Evolutionary conservation across 2,888 invertebrate genomes (phyloP).

Genomic region (Chrysolina americana): DNA sequence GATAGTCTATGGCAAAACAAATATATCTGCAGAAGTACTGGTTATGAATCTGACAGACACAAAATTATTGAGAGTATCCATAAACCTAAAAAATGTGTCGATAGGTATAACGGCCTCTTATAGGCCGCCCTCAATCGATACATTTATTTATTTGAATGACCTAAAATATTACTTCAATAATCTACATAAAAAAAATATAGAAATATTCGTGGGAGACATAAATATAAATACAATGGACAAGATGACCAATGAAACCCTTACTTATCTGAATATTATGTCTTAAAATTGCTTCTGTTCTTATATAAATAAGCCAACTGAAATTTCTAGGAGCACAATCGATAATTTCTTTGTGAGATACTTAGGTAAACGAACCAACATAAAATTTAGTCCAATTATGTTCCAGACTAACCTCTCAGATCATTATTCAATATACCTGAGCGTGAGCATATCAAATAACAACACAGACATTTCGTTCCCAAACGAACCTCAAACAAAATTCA

Average conservation of each 20-base stretch:
- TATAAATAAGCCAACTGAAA: conserved; percentile 17
- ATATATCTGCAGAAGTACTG: background rate
- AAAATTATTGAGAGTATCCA: background rate
- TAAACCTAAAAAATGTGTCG: background rate
- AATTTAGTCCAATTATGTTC: conserved; percentile 11
- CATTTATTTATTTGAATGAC: background rate
- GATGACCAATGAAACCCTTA: conserved; percentile 4
- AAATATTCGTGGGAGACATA: conserved; percentile 13
- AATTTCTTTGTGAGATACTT: conserved; percentile 8
- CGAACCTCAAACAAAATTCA: background rate
- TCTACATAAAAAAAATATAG: background rate
- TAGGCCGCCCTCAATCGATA: background rate
- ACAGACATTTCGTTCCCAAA: background rate
- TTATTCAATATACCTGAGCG: background rate
- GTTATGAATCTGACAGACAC: background rate
- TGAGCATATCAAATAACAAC: too few relatives aligned
- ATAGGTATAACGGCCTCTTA: background rate
- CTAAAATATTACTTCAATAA: conserved; percentile 1
- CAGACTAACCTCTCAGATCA: background rate
- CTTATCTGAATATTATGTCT: conserved; percentile 5
- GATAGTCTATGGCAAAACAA: background rate
- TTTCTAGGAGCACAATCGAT: conserved; percentile 12
- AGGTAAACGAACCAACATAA: background rate
- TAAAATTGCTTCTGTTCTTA: conserved; percentile 11
- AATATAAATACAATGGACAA: conserved; percentile 22